Evolutionary conservation across 1,140 invertebrate species (phyloP).

Genomic region (Antheraea pernyi): DNA sequence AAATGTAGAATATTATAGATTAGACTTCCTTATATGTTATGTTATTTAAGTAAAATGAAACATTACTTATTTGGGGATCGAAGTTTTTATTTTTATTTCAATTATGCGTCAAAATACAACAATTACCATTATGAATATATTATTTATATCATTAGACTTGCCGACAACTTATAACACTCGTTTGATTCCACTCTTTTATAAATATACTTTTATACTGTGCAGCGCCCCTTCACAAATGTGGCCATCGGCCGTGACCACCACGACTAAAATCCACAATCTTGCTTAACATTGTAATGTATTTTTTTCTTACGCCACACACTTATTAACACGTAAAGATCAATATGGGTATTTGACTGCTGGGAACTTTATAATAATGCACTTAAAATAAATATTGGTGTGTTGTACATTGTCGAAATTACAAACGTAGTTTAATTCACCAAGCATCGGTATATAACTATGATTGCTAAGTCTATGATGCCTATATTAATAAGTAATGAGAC

Average conservation of each 20-base stretch:
- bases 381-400: no score
- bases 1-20: no score
- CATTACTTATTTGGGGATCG: no score
- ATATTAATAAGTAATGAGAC: no score
- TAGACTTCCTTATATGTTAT: no score
- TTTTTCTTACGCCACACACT: constrained; percentile 13
- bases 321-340: constrained; percentile 15
- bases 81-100: neutral
- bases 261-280: constrained; percentile 9
- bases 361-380: neutral
- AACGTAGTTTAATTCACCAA: no score
- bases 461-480: no score
- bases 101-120: neutral
- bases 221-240: constrained; percentile 10
- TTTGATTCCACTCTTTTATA: neutral
- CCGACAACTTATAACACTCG: neutral
- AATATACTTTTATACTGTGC: neutral
- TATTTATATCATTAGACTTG: neutral
- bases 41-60: no score
- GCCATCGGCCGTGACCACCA: constrained; percentile 9
- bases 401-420: no score
- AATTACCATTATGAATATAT: neutral
- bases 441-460: no score
- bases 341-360: neutral
- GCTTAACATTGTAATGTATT: constrained; percentile 7